phyloP scores from a whole-genome alignment of 2,113 vertebrate species.

The Lethenteron camtschaticum region DNA sequence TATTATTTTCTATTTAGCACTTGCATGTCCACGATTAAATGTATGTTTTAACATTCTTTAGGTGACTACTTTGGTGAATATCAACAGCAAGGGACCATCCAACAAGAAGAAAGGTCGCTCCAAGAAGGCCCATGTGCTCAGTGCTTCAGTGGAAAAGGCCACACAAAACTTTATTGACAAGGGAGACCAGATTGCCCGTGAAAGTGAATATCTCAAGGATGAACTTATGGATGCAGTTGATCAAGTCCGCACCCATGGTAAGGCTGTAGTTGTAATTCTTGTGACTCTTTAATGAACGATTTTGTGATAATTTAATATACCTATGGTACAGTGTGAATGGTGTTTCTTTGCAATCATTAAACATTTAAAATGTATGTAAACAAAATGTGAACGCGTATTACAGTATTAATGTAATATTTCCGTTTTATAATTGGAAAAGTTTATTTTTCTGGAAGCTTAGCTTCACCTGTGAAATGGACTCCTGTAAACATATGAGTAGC shows the following conservation, averaged over 20 bases:
- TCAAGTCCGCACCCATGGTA: constrained; percentile 90
- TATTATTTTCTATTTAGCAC: background rate
- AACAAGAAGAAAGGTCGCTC: constrained; percentile 96
- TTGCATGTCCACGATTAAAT: background rate
- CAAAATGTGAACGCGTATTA: too few relatives aligned
- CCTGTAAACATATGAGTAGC: too few relatives aligned
- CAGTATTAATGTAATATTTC: too few relatives aligned
- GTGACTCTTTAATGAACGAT: too few relatives aligned
- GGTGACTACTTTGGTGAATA: constrained; percentile 95
- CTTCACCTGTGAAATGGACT: too few relatives aligned
- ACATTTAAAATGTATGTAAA: too few relatives aligned
- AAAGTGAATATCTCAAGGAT: constrained; percentile 90
- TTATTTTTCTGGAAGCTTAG: too few relatives aligned
- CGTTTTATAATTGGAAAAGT: too few relatives aligned
- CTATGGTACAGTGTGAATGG: too few relatives aligned
- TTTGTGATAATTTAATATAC: too few relatives aligned
- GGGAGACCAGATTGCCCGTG: constrained; percentile 89
- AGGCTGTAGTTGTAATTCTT: constrained; percentile 14
- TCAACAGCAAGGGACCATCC: constrained; percentile 87
- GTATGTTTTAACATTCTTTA: constrained; percentile 16
- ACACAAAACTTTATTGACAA: constrained; percentile 96
- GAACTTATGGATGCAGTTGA: constrained; percentile 78
- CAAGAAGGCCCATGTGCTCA: constrained; percentile 90
- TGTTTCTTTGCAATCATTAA: too few relatives aligned
- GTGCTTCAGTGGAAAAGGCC: constrained; percentile 87